A percentile compares a stretch with the other conserved stretches of the same genome.
phyloP scores from a whole-genome alignment of 2,797 vertebrate species.

The Distichodus sexfasciatus region DNA sequence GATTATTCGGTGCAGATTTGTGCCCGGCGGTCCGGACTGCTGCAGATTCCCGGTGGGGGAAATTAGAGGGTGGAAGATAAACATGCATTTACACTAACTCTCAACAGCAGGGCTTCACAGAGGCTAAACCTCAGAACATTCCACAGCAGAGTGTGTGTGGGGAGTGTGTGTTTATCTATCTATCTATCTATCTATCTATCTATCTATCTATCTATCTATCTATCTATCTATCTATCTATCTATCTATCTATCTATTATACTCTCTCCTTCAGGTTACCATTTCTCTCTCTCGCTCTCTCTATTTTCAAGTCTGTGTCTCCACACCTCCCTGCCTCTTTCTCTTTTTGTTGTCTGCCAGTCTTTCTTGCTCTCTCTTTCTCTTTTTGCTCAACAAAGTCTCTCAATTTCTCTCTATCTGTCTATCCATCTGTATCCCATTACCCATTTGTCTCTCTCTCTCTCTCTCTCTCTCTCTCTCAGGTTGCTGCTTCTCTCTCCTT shows the following conservation, averaged over 20 bases:
- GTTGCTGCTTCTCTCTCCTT: background rate
- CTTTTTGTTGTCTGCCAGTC: constrained; percentile 34
- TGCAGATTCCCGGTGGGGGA: constrained; percentile 10
- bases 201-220: background rate
- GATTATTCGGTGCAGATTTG: constrained; percentile 60
- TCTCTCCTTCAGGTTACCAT: background rate
- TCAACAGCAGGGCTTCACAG: background rate
- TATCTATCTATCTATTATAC: background rate
- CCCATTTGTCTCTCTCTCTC: background rate
- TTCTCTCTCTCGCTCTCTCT: background rate
- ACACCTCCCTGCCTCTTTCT: background rate
- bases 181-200: background rate
- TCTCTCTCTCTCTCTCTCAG: background rate
- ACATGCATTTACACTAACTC: constrained; percentile 4
- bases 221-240: background rate
- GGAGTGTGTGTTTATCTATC: background rate
- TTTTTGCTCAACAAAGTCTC: too few species aligned
- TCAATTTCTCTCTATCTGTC: background rate
- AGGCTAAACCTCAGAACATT: background rate
- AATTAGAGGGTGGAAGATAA: constrained; percentile 18
- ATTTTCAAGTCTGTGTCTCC: background rate
- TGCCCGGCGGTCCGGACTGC: too few species aligned
- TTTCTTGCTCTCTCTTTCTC: constrained; percentile 28
- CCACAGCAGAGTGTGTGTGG: background rate
- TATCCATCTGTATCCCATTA: background rate